Conservation (phyloP, 2,888 invertebrate species). For the Willowsia nigromaculata region DNA sequence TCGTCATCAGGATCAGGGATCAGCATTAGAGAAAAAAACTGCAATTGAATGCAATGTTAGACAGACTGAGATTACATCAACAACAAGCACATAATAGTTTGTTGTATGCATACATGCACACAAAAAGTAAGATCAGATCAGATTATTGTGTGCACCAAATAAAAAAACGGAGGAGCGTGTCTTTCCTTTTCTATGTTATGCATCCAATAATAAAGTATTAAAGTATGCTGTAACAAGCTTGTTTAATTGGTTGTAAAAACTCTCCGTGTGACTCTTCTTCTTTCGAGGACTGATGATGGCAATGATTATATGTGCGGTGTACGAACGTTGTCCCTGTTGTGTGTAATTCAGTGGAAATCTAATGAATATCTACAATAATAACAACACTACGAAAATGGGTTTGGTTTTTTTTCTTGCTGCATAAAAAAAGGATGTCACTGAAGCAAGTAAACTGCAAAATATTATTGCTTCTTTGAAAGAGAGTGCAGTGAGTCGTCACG, state of each 20-base stretch:
- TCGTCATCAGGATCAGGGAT: not conserved
- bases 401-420: not conserved
- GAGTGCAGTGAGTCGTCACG: not conserved
- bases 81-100: not conserved
- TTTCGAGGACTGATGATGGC: not conserved
- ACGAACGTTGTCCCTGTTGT: not conserved
- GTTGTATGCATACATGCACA: not conserved
- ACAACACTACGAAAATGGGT: not conserved
- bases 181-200: too few relatives aligned
- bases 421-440: constrained; percentile 33
- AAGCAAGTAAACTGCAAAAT: constrained; percentile 29
- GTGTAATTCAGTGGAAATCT: constrained; percentile 31
- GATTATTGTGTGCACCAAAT: not conserved
- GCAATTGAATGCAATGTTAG: constrained; percentile 38
- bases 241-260: constrained; percentile 53
- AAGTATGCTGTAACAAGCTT: constrained; percentile 42
- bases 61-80: constrained; percentile 7
- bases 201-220: not conserved
- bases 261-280: constrained; percentile 34
- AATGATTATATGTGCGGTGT: not conserved
- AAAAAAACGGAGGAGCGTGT: not conserved
- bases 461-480: not conserved
- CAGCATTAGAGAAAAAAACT: too few relatives aligned
- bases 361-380: constrained; percentile 19
- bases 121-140: not conserved